A percentile compares a stretch with the other conserved stretches of the same genome.
phyloP scores from a whole-genome alignment of 2,113 vertebrate genomes.

The Clarias gariepinus region DNA sequence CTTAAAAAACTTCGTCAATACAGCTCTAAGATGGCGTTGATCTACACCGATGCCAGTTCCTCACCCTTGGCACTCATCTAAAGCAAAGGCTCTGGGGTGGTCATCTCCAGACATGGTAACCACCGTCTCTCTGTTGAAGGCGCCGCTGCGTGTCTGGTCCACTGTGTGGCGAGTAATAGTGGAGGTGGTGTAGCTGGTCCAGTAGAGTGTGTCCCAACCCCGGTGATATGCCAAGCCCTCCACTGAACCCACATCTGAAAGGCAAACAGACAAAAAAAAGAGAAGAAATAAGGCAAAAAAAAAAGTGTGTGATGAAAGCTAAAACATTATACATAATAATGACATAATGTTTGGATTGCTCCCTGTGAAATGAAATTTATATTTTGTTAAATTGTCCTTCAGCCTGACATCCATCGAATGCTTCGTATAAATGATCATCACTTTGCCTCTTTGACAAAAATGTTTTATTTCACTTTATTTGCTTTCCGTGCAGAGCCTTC shows the following conservation, averaged over 20 bases:
- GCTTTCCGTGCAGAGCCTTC: neutral
- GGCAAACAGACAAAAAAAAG: neutral
- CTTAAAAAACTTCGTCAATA: neutral
- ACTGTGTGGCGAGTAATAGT: constrained; percentile 95
- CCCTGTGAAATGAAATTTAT: neutral
- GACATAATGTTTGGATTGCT: neutral
- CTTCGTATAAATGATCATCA: neutral
- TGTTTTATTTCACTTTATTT: neutral
- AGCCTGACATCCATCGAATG: neutral
- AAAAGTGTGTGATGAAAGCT: neutral
- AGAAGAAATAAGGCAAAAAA: neutral
- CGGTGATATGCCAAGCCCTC: constrained; percentile 96
- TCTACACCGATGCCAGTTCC: constrained; percentile 56
- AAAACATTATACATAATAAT: neutral
- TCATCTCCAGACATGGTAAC: constrained; percentile 97
- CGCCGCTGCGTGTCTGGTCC: constrained; percentile 85
- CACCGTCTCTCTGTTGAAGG: constrained; percentile 90
- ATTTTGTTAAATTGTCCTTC: neutral
- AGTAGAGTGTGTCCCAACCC: constrained; percentile 93
- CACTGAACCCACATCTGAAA: constrained; percentile 90
- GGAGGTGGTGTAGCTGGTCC: constrained; percentile 97
- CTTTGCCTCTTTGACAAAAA: neutral
- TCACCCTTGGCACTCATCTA: constrained; percentile 96
- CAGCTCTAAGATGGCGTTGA: neutral
- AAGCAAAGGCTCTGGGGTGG: constrained; percentile 91